Percentiles rank a stretch among this genome's conserved stretches.
phyloP scores from a whole-genome alignment of 2,797 vertebrate genomes.

The Falco cherrug region DNA sequence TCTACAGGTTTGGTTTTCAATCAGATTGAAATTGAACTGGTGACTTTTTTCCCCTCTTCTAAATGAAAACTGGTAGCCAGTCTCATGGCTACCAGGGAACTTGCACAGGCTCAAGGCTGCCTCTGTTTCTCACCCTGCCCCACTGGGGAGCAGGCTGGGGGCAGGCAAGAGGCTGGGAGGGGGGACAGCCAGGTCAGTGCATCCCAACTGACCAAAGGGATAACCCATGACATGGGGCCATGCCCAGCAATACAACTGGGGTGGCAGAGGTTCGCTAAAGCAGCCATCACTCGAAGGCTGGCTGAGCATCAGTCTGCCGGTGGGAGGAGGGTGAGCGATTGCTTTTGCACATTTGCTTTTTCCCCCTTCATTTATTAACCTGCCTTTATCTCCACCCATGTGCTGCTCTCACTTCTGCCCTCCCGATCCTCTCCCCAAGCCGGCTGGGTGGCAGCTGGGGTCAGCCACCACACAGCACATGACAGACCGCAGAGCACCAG shows the following conservation, averaged over 20 bases:
- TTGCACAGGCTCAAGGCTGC: not conserved
- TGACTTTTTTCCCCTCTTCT: not conserved
- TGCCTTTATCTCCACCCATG: not conserved
- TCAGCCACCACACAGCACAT: not conserved
- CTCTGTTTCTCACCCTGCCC: not conserved
- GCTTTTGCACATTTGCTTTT: not conserved
- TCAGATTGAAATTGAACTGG: not conserved
- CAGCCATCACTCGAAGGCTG: not conserved
- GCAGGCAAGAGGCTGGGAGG: not conserved
- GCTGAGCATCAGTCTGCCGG: no score
- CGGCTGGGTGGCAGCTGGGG: rapidly evolving
- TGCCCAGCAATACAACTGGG: not conserved
- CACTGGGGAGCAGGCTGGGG: no score
- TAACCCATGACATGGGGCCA: rapidly evolving
- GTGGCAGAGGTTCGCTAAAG: not conserved
- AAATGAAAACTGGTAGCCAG: not conserved
- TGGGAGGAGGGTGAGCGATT: not conserved
- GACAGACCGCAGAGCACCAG: not conserved
- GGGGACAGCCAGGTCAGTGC: not conserved
- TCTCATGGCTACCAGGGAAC: not conserved
- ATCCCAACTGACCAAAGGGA: not conserved
- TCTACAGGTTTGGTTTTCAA: not conserved
- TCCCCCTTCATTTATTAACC: not conserved
- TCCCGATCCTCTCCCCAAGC: rapidly evolving
- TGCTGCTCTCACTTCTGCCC: not conserved